Percentiles rank a stretch among this genome's conserved stretches.
phyloP scores from a whole-genome alignment of 2,113 vertebrate genomes.

The Pycnonotus jocosus region DNA sequence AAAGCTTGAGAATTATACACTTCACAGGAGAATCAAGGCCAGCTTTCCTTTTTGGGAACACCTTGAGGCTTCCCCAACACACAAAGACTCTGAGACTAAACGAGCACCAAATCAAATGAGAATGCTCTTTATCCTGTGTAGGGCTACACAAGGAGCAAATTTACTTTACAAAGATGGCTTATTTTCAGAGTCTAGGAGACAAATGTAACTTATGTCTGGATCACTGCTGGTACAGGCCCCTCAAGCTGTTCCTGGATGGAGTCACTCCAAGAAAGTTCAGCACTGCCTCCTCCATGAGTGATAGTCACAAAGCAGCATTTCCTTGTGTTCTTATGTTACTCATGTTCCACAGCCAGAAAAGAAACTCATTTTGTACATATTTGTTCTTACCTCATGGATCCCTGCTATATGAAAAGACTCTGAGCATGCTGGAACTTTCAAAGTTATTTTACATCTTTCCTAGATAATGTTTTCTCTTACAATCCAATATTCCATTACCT shows the following conservation, averaged over 20 bases:
- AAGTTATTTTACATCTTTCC: not conserved
- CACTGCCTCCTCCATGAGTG: not conserved
- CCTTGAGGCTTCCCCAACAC: not conserved
- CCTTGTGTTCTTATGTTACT: not conserved
- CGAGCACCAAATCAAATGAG: not conserved
- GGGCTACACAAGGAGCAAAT: not conserved
- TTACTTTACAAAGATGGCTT: not conserved
- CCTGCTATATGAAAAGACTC: not conserved
- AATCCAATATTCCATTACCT: not conserved
- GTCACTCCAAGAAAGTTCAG: conserved; percentile 16
- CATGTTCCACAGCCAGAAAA: not conserved
- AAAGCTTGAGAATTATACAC: not conserved
- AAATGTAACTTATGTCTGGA: not conserved
- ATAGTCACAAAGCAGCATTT: not conserved
- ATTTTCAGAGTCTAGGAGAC: not conserved
- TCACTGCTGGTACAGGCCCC: not conserved
- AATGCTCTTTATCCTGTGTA: not conserved
- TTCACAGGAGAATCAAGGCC: not conserved
- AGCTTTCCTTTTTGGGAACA: not conserved
- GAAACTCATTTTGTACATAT: not conserved
- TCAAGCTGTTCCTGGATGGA: conserved; percentile 44
- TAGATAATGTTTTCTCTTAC: not conserved
- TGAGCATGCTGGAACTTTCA: not conserved
- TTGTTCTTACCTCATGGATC: not conserved
- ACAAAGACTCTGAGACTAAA: not conserved